Percentiles rank a stretch among this genome's conserved stretches.
Evolutionary conservation across 2,888 invertebrate species (phyloP).

Genomic region (Seira sanloemensis): DNA sequence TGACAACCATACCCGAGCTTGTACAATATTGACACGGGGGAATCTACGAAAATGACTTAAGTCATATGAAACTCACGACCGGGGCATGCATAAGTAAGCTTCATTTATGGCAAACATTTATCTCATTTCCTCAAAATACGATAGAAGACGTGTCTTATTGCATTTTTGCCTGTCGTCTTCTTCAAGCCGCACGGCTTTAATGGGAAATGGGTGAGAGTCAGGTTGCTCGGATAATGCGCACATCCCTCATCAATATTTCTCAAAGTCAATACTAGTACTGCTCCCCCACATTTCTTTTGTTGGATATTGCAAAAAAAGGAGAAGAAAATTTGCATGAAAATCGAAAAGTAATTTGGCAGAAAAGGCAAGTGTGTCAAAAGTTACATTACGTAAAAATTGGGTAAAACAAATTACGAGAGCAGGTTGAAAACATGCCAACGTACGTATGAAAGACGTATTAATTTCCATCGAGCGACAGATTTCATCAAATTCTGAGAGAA

Average conservation of each 20-base stretch:
- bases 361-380: background rate
- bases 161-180: background rate
- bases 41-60: background rate
- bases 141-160: conserved; percentile 4
- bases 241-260: no score
- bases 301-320: background rate
- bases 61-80: background rate
- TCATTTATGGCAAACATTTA: conserved; percentile 4
- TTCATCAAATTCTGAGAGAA: no score
- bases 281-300: background rate
- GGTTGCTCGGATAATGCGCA: background rate
- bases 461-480: no score
- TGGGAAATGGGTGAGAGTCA: background rate
- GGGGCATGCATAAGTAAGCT: background rate
- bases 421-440: no score
- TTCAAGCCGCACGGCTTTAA: background rate
- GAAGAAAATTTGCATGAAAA: background rate
- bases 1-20: background rate
- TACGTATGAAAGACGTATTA: no score
- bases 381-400: no score
- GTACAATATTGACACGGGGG: background rate
- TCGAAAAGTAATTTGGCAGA: conserved; percentile 1
- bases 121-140: background rate
- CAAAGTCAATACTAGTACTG: background rate
- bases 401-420: no score